These are phyloP conservation scores for Ailurus styani DNA, from an alignment of 2,113 vertebrate genomes.

Conservation along the genomic window DNA sequence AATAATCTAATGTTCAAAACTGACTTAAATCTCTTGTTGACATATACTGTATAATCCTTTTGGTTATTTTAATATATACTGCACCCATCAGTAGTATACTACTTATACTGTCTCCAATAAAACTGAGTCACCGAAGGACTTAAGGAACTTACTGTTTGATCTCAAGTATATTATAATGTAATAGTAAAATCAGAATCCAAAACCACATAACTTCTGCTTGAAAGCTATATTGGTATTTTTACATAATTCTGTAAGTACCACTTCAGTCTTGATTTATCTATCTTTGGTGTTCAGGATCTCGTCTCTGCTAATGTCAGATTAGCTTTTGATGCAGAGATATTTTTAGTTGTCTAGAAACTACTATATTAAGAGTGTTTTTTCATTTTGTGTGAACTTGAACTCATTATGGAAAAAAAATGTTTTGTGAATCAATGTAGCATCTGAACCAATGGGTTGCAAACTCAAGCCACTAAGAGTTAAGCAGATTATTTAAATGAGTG, in stretches of 20 bases:
- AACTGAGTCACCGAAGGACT: conserved; percentile 10
- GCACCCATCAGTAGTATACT: background rate
- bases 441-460: background rate
- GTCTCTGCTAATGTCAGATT: background rate
- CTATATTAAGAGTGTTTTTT: background rate
- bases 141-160: background rate
- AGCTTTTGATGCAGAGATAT: background rate
- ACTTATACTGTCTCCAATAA: background rate
- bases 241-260: background rate
- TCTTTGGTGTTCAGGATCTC: background rate
- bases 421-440: background rate
- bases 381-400: conserved; percentile 12
- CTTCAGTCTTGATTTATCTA: background rate
- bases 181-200: conserved; percentile 37
- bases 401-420: background rate
- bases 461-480: background rate
- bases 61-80: background rate
- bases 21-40: conserved; percentile 32
- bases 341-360: conserved; percentile 41
- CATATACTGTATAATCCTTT: background rate
- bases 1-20: conserved; percentile 16
- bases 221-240: background rate
- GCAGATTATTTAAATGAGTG: conserved; percentile 19
- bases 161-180: background rate
- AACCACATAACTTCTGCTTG: background rate